Base-by-base conservation (phyloP, 1,140 invertebrate genomes). In the Sminthurinus signatus region DNA sequence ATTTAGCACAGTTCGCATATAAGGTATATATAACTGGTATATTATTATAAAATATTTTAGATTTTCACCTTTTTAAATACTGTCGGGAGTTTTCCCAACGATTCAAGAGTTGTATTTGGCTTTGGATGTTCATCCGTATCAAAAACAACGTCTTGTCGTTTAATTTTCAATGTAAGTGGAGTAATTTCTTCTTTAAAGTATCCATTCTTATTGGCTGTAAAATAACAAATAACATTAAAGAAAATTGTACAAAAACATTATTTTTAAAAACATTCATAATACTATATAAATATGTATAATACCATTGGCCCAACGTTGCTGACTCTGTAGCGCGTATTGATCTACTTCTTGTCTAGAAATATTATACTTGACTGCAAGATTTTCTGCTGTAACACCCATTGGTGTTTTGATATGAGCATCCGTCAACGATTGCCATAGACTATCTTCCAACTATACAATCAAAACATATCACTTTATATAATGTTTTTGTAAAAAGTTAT, bases 301-400 rank as follows among this genome's bases (percentile, higher is more conserved):
- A 88, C 87, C 84, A 74, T 83, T 80, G 77, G 89, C 88, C 89
- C 89, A 96, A 65, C 82, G 78, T 70, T 84, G 80, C 74, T 93
- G 90, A 10, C 94, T 96, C 68, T 81, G 81, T 0, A 96, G 75
- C 5, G 96, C 86, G 80, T 88, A 98, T 62, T 86, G 79, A 75
- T 99, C 96, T 61, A 88, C 88, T 72, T 96, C 89, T 69, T 91
- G 83, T 56, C 91, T 80, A 0, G 86, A 87, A 31, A 99, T 81
- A 36, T 87, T 86, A 75, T 89, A 97, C 75, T 98, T 87, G 25
- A 84, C 89, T 2, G 93, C 96, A 32, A 99, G 80, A 76, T 98
- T 99, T 80, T 99, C 96, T 14, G 96, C 96, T 2, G 96, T 99
- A 65, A 96, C 78, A 5, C 89, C 96, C 96, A 99, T 99, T 0